Base-by-base conservation (phyloP, 2,888 invertebrate genomes). In the Leptopilina myrica region DNA sequence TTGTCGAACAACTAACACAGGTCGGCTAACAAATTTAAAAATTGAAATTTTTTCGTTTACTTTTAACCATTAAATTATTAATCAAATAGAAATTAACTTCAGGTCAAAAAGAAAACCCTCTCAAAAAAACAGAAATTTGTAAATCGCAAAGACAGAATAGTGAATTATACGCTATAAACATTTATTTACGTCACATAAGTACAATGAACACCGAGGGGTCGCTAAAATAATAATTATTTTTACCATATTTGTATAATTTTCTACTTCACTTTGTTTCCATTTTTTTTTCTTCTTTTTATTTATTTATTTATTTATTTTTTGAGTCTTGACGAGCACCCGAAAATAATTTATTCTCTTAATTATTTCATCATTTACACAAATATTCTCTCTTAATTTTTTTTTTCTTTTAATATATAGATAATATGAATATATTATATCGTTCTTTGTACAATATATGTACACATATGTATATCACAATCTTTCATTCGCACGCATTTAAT, bases 171-270 rank as follows among this genome's bases (percentile, higher is more conserved):
- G 89, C 89, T 90, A 89, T 91, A 89, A 91, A 91, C 90, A 91
- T 91, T 91, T 91, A 91, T 90, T 87, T 89, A 90, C 87, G 88
- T 89, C 88, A 90, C 89, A 88, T 90, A 90, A 91, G 90, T 91
- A 91, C 90, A 91, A 89, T 90, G 91, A 91, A 91, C 91, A 91
- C 91, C 90, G 86, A 91, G 84, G 89, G 91, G 89, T 87, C 85
- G 84, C 90, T 90, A 90, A 87, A 86, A 88, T 90, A 87, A 87
- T 87, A 85, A 83, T 89, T 86, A 83, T 88, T 86, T 83, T 86
- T 83, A 81, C 83, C 79, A 82, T 83, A 77, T 81, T 80, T 79
- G 56, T 80, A 81, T 81, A 84, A 82, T 83, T 56, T 76, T 79
- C 26, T 79, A 79, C 76, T 76, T 56, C 64, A 69, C 56, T 76